These are phyloP conservation scores for Basileuterus tristriatus DNA, from an alignment of 2,797 vertebrate genomes.

Conservation along the genomic window DNA sequence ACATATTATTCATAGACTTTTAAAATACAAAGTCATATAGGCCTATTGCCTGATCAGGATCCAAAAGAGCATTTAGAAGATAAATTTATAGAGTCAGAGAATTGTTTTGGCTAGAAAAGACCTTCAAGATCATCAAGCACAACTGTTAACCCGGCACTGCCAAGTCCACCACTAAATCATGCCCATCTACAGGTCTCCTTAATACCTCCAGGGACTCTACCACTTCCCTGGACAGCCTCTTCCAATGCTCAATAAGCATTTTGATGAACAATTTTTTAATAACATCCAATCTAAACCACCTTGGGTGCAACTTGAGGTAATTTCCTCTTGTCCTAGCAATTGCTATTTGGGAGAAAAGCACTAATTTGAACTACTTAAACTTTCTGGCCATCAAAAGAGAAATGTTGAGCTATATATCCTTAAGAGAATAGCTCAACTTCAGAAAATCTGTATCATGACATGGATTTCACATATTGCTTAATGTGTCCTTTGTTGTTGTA, in stretches of 20 bases:
- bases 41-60: not conserved
- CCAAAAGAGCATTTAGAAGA: not conserved
- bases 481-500: not conserved
- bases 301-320: rapidly evolving
- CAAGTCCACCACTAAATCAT: not conserved
- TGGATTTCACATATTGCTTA: not conserved
- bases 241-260: not conserved
- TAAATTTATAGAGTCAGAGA: not conserved
- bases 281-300: not conserved
- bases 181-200: not conserved
- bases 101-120: not conserved
- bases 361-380: not conserved
- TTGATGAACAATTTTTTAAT: not conserved
- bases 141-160: not conserved
- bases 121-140: not conserved
- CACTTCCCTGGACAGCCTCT: not conserved
- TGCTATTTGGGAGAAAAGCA: not conserved
- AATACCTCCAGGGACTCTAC: not conserved
- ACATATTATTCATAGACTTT: not conserved
- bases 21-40: not conserved
- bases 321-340: not conserved
- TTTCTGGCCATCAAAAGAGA: not conserved
- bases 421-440: not conserved
- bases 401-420: not conserved
- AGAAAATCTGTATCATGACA: not conserved